phyloP scores from a whole-genome alignment of 2,113 vertebrate genomes.

The Crotalus horridus region DNA sequence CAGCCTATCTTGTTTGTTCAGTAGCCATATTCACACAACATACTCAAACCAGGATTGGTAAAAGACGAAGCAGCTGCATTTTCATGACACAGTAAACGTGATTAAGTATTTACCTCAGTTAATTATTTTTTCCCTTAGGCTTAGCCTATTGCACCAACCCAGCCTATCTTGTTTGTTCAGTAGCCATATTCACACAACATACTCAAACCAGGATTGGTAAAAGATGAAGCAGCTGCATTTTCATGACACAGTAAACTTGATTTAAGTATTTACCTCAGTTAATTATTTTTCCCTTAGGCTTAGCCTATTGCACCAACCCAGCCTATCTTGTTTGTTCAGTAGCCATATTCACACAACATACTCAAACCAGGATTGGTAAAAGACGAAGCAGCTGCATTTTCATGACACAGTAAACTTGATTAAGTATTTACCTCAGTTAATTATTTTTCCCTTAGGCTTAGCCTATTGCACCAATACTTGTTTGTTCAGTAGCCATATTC shows the following conservation, averaged over 20 bases:
- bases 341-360: too few relatives aligned
- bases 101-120: too few relatives aligned
- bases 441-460: background rate
- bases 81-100: too few relatives aligned
- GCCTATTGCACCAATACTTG: too few relatives aligned
- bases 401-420: background rate
- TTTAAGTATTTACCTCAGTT: background rate
- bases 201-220: background rate
- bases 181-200: background rate
- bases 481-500: background rate
- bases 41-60: too few relatives aligned
- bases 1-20: background rate
- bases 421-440: background rate
- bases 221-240: background rate
- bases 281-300: background rate
- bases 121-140: too few relatives aligned
- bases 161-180: too few relatives aligned
- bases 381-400: background rate
- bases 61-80: too few relatives aligned
- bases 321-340: background rate
- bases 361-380: background rate
- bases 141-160: too few relatives aligned
- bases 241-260: background rate
- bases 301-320: background rate
- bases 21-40: background rate